A percentile compares a stretch with the other conserved stretches of the same genome.
Evolutionary conservation across 2,888 invertebrate species (phyloP).

Genomic region (Melieria picta): DNA sequence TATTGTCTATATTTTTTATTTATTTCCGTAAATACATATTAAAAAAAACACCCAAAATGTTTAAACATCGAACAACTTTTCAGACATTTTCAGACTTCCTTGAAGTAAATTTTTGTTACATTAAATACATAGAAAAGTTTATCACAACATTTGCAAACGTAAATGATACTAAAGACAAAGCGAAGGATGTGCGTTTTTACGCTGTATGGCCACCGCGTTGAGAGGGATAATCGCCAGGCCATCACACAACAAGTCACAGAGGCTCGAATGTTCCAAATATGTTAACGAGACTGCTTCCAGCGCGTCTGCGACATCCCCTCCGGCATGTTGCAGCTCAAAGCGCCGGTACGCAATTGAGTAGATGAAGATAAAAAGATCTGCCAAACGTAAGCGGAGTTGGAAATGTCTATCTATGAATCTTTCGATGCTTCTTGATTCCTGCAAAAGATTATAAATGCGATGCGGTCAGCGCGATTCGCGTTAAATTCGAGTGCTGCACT

Average conservation of each 20-base stretch:
- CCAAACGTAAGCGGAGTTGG: not conserved
- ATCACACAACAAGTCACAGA: no score
- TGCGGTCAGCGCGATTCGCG: not conserved
- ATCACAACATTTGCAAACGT: constrained; percentile 34
- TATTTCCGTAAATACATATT: not conserved
- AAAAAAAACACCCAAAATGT: not conserved
- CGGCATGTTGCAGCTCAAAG: no score
- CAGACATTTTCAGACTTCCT: constrained; percentile 29
- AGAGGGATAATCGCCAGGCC: no score
- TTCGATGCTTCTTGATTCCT: constrained; percentile 52
- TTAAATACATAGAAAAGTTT: constrained; percentile 33
- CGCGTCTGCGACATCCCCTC: no score
- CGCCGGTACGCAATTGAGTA: not conserved
- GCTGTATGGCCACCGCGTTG: no score
- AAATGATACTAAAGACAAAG: constrained; percentile 17
- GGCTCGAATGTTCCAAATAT: no score
- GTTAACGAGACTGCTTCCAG: no score
- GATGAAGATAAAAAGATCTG: constrained; percentile 2
- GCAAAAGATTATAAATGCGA: constrained; percentile 11
- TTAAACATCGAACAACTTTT: not conserved
- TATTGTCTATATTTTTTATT: no score
- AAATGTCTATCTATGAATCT: constrained; percentile 42
- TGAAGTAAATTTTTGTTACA: constrained; percentile 37
- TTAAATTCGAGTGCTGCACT: constrained; percentile 49
- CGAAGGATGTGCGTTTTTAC: no score